Percentiles rank a stretch among this genome's conserved stretches.
phyloP scores from a whole-genome alignment of 2,888 invertebrate species.

The Protonemura montana region DNA sequence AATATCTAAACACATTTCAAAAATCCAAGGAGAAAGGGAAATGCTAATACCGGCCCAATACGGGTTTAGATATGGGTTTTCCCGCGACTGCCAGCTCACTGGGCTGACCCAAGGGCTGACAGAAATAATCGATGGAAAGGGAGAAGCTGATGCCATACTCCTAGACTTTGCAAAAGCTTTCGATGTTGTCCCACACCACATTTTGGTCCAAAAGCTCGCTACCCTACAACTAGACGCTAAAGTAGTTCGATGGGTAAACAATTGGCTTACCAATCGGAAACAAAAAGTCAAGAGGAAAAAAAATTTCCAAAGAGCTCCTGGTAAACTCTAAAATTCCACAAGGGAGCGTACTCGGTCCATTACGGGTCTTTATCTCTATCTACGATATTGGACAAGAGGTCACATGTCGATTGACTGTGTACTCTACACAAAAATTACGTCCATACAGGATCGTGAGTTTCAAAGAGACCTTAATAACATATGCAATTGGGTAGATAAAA shows the following conservation, averaged over 20 bases:
- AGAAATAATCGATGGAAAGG: not conserved
- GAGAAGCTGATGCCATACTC: not conserved
- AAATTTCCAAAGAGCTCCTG: not conserved
- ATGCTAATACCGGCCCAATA: not conserved
- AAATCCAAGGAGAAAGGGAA: not conserved
- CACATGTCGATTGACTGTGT: too few species aligned
- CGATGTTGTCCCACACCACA: not conserved
- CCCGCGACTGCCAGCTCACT: not conserved
- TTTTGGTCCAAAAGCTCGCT: not conserved
- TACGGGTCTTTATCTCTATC: too few species aligned
- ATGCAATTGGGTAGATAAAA: not conserved
- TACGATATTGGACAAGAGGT: too few species aligned
- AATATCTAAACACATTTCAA: not conserved
- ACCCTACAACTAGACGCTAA: not conserved
- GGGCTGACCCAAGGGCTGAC: not conserved
- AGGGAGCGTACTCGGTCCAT: too few species aligned
- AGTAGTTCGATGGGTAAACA: not conserved
- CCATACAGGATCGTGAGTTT: too few species aligned
- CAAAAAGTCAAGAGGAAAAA: too few species aligned
- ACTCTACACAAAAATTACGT: too few species aligned
- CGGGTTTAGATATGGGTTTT: not conserved
- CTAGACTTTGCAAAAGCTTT: not conserved
- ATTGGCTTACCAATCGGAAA: not conserved
- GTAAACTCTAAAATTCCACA: not conserved
- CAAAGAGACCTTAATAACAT: not conserved